A percentile compares a stretch with the other conserved stretches of the same genome.
These are phyloP conservation scores for Cheiracanthium punctorium DNA, from an alignment of 2,888 invertebrate species.

Conservation along the genomic window DNA sequence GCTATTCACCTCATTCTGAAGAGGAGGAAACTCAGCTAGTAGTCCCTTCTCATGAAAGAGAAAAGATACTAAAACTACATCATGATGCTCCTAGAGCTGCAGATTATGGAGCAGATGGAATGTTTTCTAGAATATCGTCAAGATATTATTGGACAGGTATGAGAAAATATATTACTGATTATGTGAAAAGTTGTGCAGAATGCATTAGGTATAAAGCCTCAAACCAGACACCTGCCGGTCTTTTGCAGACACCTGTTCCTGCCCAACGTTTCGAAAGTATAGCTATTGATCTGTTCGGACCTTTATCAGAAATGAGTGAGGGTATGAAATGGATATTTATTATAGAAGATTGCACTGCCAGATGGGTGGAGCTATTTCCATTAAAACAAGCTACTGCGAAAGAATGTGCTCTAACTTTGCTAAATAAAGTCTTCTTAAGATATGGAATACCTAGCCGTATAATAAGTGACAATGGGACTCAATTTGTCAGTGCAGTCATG, in stretches of 20 bases:
- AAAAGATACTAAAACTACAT: no score
- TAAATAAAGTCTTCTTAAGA: not conserved
- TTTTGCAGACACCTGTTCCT: not conserved
- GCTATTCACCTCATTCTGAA: no score
- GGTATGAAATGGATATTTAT: not conserved
- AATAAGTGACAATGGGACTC: no score
- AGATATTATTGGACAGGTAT: constrained; percentile 64
- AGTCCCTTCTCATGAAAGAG: no score
- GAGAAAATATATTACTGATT: constrained; percentile 36
- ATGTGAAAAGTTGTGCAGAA: constrained; percentile 46
- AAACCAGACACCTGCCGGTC: constrained; percentile 17
- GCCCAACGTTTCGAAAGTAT: not conserved
- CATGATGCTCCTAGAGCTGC: constrained; percentile 65
- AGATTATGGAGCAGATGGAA: constrained; percentile 54
- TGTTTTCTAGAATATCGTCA: constrained; percentile 18
- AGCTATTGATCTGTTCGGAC: constrained; percentile 7
- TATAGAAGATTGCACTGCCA: constrained; percentile 8
- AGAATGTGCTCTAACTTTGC: no score
- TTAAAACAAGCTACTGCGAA: no score
- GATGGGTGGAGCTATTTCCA: no score
- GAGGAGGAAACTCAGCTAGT: no score
- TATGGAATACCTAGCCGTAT: no score
- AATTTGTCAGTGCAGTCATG: no score
- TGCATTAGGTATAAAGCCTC: constrained; percentile 26
- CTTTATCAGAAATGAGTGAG: not conserved